These are phyloP conservation scores for Acanthosepion pharaonis DNA, from an alignment of 2,888 invertebrate genomes.

Conservation along the genomic window DNA sequence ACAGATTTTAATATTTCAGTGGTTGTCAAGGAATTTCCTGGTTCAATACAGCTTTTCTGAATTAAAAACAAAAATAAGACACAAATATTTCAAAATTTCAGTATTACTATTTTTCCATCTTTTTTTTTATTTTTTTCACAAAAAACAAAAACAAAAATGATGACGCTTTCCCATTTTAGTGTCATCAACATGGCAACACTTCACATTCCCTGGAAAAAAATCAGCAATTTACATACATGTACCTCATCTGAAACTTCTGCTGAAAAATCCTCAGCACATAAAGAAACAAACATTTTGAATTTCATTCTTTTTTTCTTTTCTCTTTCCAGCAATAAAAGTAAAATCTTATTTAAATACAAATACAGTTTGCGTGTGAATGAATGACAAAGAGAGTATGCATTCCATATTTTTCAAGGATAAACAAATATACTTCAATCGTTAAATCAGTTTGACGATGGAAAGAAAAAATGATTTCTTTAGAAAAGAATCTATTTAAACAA, in stretches of 20 bases:
- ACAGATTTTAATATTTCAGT: too few relatives aligned
- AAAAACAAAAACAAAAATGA: not conserved
- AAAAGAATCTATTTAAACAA: too few relatives aligned
- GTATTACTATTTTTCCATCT: not conserved
- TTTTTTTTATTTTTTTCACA: not conserved
- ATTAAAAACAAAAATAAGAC: not conserved
- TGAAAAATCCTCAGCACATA: accelerated
- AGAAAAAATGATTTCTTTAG: too few relatives aligned
- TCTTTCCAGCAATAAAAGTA: not conserved
- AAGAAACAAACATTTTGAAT: not conserved
- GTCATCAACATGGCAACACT: not conserved
- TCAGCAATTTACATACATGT: not conserved
- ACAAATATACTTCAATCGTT: too few relatives aligned
- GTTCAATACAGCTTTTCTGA: not conserved
- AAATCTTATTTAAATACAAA: too few relatives aligned
- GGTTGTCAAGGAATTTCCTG: not conserved
- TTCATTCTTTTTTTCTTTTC: not conserved
- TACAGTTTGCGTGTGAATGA: too few relatives aligned
- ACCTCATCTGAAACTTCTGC: not conserved
- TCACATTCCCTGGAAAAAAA: not conserved
- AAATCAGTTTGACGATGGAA: too few relatives aligned
- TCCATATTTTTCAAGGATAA: too few relatives aligned
- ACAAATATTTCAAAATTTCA: not conserved
- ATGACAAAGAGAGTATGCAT: too few relatives aligned
- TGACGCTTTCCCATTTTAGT: not conserved